Base-by-base conservation (phyloP, 2,888 invertebrate genomes). In the Microplitis manilae region DNA sequence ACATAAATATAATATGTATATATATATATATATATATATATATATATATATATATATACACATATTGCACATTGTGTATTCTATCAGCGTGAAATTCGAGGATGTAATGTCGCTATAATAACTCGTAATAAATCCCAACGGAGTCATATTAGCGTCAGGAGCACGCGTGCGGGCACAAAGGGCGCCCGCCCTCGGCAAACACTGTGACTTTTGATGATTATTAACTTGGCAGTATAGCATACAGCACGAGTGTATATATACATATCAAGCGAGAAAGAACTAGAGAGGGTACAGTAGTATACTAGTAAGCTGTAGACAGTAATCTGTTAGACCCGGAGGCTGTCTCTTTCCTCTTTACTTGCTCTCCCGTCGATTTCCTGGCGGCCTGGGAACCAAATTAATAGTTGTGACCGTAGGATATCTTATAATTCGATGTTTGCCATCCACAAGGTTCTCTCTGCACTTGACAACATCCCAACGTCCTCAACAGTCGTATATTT, bases 151-250 rank as follows among this genome's bases (percentile, higher is more conserved):
- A 90, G 90, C 88, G 89, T 90, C 90, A 89, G 86, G 81, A 88
- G 88, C 90, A 90, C 88, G 88, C 89, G 87, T 86, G 84, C 80
- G 79, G 78, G 79, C 86, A 88, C 88, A 88, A 89, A 88, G 89
- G 87, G 86, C 83, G 80, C 82, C 86, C 87, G 88, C 89, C 90
- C 88, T 90, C 88, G 86, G 87, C 89, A 90, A 90, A 90, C 90
- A 90, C 86, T 85, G 87, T 88, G 90, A 90, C 90, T 90, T 89
- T 89, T 90, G 89, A 90, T 90, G 90, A 90, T 90, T 90, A 90
- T 90, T 90, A 90, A 90, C 90, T 90, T 87, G 85, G 87, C 86
- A 86, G 84, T 86, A 84, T 84, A 82, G 83, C 82, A 50, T 70
- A 70, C 72, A 77, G 75, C 72, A 70, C 75, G 77, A 59, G 64